Evolutionary conservation across 2,888 invertebrate genomes (phyloP), one percentile per base, ranked within the genome.

Genomic region (Phorcus lineatus): DNA sequence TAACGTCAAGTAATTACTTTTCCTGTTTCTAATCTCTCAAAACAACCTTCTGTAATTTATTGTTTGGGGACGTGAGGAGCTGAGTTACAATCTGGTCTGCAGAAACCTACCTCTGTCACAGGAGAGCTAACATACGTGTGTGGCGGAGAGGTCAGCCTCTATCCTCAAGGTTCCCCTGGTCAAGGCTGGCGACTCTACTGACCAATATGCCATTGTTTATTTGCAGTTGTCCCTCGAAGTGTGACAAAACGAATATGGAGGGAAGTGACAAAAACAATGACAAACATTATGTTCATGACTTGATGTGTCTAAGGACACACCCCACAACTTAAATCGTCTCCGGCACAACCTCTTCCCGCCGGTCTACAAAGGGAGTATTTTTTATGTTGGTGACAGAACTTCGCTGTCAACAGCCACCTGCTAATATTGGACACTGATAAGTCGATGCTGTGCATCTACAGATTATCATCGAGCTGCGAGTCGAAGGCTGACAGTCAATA

Each of bases 231-330:
- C n/a, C 36, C 40, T 36, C 40, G 36, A 70, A 70, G 36, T 70
- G 70, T 70, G 70, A 70, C 19, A 36, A 70, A 70, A 70, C 28
- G 28, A 24, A 16, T 36, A 40, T 31, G 36, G 19, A 36, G 70
- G 36, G 70, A 36, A 19, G 36, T 36, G 31, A 70, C 40, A 19
- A 40, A 19, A 19, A 19, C 36, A 19, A 11, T 13, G 36, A 40
- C 70, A 70, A 70, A 70, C 70, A 70, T 19, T 28, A 28, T n/a
- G 36, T n/a, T 11, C 70, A 70, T 70, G 70, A 31, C 40, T 16
- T 40, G 70, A 17, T 70, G 70, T 70, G 70, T 70, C 70, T 11
- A 19, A 40, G n/a, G 19, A 19, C 36, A 28, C 36, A 28, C 28
- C 31, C 28, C 36, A 11, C 70, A 19, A 70, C 70, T 70, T 70